Evolutionary conservation across 64 coral and sea anemone species (phyloP).

Genomic region (Hydrozoanthus tunicans): DNA sequence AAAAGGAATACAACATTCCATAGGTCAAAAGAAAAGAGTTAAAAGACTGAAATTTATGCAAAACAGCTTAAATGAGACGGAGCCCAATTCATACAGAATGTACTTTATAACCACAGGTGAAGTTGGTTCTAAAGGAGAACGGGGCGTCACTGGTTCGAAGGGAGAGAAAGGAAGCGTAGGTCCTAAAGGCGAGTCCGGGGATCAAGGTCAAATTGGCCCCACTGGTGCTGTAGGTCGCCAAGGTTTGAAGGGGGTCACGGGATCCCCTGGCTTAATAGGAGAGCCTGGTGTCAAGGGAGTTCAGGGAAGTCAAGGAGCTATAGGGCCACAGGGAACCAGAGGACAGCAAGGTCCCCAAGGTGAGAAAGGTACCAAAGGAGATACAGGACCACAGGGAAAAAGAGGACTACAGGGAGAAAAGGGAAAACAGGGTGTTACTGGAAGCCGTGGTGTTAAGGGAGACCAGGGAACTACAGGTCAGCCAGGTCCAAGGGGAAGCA

Average conservation of each 20-base stretch:
- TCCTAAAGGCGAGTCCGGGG: not conserved
- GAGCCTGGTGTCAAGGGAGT: not conserved
- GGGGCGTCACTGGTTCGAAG: constrained; percentile 9
- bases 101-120: constrained; percentile 8
- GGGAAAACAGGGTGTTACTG: constrained; percentile 28
- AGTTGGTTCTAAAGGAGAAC: not conserved
- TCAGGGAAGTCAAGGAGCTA: constrained; percentile 14
- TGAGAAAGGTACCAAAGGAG: constrained; percentile 30
- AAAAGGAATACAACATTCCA: not conserved
- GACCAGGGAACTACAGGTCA: constrained; percentile 3
- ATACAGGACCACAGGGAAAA: not conserved
- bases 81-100: not conserved
- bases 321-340: not conserved
- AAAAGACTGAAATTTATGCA: not conserved
- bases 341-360: constrained; percentile 34
- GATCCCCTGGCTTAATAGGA: constrained; percentile 6
- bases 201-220: constrained; percentile 6
- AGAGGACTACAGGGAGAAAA: constrained; percentile 14
- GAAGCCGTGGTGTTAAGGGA: constrained; percentile 1
- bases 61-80: not conserved
- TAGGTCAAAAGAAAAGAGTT: not conserved
- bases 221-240: constrained; percentile 2
- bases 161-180: constrained; percentile 41
- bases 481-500: not conserved
- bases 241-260: constrained; percentile 12